Evolutionary conservation across 1,140 invertebrate genomes (phyloP).

Genomic region (Phenacoccus solenopsis): DNA sequence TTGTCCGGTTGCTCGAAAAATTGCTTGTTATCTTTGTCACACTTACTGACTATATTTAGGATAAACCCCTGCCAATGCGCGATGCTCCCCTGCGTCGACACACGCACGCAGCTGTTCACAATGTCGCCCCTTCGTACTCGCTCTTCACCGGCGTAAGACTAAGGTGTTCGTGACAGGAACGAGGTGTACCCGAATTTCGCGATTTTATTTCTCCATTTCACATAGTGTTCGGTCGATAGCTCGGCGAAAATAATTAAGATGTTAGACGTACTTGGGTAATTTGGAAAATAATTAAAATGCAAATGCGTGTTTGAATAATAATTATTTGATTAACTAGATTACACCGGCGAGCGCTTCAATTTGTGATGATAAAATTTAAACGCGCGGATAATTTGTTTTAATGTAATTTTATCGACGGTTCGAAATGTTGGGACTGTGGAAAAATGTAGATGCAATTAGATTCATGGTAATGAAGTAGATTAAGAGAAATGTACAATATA

Average conservation of each 20-base stretch:
- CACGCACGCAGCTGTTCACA: background rate
- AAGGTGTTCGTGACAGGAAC: background rate
- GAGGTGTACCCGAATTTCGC: background rate
- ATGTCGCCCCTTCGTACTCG: background rate
- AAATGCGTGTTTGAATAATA: background rate
- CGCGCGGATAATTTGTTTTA: background rate
- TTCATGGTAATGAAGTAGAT: too few species aligned
- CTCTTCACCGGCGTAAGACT: background rate
- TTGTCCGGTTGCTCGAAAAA: background rate
- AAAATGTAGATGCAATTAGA: too few species aligned
- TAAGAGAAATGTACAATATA: too few species aligned
- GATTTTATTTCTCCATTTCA: background rate
- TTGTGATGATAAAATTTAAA: background rate
- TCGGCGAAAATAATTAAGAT: background rate
- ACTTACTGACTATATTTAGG: background rate
- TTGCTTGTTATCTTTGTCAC: background rate
- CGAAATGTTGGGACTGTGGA: too few species aligned
- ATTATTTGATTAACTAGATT: constrained; percentile 3
- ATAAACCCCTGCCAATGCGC: background rate
- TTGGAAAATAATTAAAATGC: background rate
- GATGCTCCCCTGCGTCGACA: background rate
- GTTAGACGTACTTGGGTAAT: background rate
- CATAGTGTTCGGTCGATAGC: background rate
- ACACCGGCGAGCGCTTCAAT: background rate
- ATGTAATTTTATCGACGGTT: too few species aligned